Base-by-base conservation (phyloP, 2,888 invertebrate genomes). In the Drosophila cognata region DNA sequence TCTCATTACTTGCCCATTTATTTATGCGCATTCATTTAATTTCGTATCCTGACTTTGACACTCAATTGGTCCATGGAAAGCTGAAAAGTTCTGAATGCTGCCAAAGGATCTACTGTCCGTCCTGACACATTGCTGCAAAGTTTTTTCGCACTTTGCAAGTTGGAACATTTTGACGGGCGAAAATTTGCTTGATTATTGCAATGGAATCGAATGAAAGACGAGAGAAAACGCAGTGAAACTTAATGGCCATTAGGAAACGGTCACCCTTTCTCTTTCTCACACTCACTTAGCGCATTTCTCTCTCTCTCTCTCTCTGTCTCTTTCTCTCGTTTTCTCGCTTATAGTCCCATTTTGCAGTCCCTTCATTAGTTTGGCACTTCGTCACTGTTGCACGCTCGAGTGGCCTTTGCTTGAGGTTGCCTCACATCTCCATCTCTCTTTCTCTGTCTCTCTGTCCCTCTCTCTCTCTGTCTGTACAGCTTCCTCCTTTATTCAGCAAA, bases 151-250 rank as follows among this genome's bases (percentile, higher is more conserved):
- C 71, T 85, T 82, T 71, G 61, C 71, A 70, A 85, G 68, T 85
- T 85, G 67, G 69, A 66, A 80, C 77, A 77, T 71, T 88, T 82
- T 85, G 88, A 84, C 89, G 84, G 88, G 88, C 85, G 89, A 82
- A 85, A 89, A 84, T 84, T 88, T 82, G 85, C 88, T 75, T 79
- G 90, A 84, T 84, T 89, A 79, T 89, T 77, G 79, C 72, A 78
- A 79, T 71, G 68, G 62, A 57, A 71, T 59, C 60, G 36, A 61
- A 48, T 70, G 67, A 68, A 59, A 65, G 56, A 46, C 29, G 38
- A 28, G 48, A 46, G 56, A 46, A 55, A 77, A 29, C 53, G 69
- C 35, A 28, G 31, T 46, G 43, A 53, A 67, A 77, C 69, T 76
- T 79, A 68, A 74, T 65, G 70, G 51, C 55, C 64, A 68, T 82